Evolutionary conservation across 2,888 invertebrate genomes (phyloP), one percentile per base, ranked within the genome.

Genomic region (Chymomyza caudatula): DNA sequence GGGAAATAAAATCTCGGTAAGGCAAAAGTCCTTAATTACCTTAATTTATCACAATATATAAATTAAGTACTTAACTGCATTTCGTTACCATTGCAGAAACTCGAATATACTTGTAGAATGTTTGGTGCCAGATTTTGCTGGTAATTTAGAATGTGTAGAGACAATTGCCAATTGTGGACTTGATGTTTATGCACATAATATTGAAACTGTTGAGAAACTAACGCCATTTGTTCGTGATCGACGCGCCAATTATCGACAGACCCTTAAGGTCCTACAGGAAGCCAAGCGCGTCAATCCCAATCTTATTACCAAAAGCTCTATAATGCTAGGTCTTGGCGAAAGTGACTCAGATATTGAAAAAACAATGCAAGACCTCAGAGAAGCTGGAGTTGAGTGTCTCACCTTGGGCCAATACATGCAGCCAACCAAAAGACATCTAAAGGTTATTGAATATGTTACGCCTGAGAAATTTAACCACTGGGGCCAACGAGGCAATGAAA

Each of bases 341-440:
- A 94, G 94, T 0, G 97, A 98, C 84, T 93, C 93, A 47, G 95
- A 98, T 92, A 93, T 99, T 5, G 92, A 95, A 83, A 94, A 95
- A 90, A 96, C 98, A 1, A 92, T 99, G 93, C 93, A 93, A 91
- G 98, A 98, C 91, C 92, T 98, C 54, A 93, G 95, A 63, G 90
- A 91, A 23, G 94, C 92, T 0, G 96, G 94, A 42, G 99, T 99
- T 0, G 99, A 99, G 90, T 98, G 98, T 88, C 90, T 99, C 0
- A 99, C 99, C 0, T 92, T 99, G 4, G 99, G 99, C 0, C 99
- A 99, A 88, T 99, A 99, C 91, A 99, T 99, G 98, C 99, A 99
- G 90, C 99, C 99, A 0, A 99, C 99, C 0, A 98, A 97, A 87
- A 93, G 95, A 6, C 99, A 99, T 90, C 92, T 99, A 23, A 97